Percentiles rank a stretch among this genome's conserved stretches.
phyloP scores from a whole-genome alignment of 2,797 vertebrate genomes.

The Propithecus perrieri region DNA sequence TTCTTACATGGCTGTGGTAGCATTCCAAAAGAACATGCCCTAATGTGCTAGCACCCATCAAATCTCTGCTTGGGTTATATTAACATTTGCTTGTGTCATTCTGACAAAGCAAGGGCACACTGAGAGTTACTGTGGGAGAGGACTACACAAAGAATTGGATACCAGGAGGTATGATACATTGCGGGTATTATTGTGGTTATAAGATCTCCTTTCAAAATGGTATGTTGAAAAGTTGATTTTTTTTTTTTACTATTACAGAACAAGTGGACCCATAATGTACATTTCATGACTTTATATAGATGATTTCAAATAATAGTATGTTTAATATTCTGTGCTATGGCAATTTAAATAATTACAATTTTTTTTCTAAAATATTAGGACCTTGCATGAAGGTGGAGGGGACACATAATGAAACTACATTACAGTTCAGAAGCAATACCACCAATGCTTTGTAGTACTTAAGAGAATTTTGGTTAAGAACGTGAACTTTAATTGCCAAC shows the following conservation, averaged over 20 bases:
- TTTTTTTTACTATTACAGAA: background rate
- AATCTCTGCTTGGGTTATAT: background rate
- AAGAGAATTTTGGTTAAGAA: slow-evolving; percentile 2
- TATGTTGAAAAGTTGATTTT: background rate
- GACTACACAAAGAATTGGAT: background rate
- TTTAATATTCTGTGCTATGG: background rate
- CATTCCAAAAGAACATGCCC: background rate
- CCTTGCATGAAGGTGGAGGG: background rate
- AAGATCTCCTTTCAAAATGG: background rate
- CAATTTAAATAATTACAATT: background rate
- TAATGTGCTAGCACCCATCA: background rate
- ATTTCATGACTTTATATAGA: background rate
- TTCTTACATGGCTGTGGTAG: background rate
- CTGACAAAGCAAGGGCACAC: background rate
- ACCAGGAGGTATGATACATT: background rate
- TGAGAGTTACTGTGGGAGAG: background rate
- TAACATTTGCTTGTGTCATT: background rate
- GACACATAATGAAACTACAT: background rate
- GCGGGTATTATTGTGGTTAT: background rate
- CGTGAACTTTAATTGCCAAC: background rate
- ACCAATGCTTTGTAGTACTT: background rate
- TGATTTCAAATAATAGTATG: background rate
- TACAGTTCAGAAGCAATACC: background rate
- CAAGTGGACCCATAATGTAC: background rate
- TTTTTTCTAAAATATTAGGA: background rate